Evolutionary conservation across 1,140 invertebrate species (phyloP), one percentile per base, ranked within the genome.

Genomic region (Tyrophagus putrescentiae): DNA sequence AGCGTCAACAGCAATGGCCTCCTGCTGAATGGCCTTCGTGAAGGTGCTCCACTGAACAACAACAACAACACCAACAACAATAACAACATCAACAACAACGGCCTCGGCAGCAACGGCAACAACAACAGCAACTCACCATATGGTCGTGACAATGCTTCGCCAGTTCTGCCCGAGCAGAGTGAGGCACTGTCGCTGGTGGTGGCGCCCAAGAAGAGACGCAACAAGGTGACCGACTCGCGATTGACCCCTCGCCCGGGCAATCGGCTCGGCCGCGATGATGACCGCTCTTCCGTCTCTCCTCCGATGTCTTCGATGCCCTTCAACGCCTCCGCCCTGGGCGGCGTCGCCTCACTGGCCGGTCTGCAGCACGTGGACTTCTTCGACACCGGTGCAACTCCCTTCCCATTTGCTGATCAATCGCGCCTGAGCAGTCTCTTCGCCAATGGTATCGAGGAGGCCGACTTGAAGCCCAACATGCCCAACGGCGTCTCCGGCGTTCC

Each of bases 171-270:
- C 2, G 89, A 93, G 72, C 90, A 95, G 72, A 92, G 90, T 69
- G 91, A 95, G 72, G 72, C 91, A 0, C 79, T 95, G 11, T 88
- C 88, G 67, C 78, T 95, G 63, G 88, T 95, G 27, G 88, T 95
- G 62, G 84, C 85, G 27, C 87, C 88, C 0, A 94, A 94, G 74
- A 92, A 91, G 76, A 95, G 94, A 76, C 78, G 91, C 21, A 91
- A 95, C 70, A 96, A 96, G 82, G 77, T 96, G 59, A 96, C 91
- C 16, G 91, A 96, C 71, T 94, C 91, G 39, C 79, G 92, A 62
- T 87, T 96, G 60, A 94, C 90, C 9, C 90, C 91, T 4, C 78
- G 87, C 60, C 89, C 87, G 34, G 85, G 90, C 9, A 87, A 84
- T 68, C 78, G 87, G 62, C 84, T 90, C 60, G 72, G 90, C 60